Evolutionary conservation across 2,113 vertebrate genomes (phyloP).

Genomic region (Dissostichus mawsoni): DNA sequence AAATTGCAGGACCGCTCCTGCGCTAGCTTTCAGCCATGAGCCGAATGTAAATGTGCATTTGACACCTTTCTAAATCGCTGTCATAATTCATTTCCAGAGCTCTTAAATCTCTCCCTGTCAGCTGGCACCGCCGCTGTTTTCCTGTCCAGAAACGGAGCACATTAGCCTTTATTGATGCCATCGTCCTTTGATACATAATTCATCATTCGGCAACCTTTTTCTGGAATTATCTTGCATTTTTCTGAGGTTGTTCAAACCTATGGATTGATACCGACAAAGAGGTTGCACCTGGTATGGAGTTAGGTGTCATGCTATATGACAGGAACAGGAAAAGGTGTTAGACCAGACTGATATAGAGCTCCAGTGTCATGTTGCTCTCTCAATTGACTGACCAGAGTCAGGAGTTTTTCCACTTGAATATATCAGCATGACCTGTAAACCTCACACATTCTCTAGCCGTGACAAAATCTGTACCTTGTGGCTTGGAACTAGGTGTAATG

Average conservation of each 20-base stretch:
- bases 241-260: constrained; percentile 62
- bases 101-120: constrained; percentile 81
- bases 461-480: not conserved
- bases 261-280: constrained; percentile 62
- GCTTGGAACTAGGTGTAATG: not conserved
- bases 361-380: not conserved
- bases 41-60: constrained; percentile 81
- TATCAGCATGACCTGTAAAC: not conserved
- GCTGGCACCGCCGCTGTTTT: constrained; percentile 75
- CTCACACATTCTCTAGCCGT: not conserved
- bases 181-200: constrained; percentile 82
- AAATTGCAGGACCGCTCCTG: constrained; percentile 73
- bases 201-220: constrained; percentile 63
- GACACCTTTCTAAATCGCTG: constrained; percentile 83
- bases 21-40: constrained; percentile 71
- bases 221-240: constrained; percentile 61
- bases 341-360: constrained; percentile 19
- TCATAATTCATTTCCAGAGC: constrained; percentile 83
- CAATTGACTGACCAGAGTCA: constrained; percentile 3
- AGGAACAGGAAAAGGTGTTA: constrained; percentile 46
- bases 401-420: constrained; percentile 1
- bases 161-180: constrained; percentile 80
- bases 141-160: constrained; percentile 75
- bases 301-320: constrained; percentile 61
- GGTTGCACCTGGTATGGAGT: constrained; percentile 40